Evolutionary conservation across 2,797 vertebrate species (phyloP).

Genomic region (Poeciliopsis gracilis): DNA sequence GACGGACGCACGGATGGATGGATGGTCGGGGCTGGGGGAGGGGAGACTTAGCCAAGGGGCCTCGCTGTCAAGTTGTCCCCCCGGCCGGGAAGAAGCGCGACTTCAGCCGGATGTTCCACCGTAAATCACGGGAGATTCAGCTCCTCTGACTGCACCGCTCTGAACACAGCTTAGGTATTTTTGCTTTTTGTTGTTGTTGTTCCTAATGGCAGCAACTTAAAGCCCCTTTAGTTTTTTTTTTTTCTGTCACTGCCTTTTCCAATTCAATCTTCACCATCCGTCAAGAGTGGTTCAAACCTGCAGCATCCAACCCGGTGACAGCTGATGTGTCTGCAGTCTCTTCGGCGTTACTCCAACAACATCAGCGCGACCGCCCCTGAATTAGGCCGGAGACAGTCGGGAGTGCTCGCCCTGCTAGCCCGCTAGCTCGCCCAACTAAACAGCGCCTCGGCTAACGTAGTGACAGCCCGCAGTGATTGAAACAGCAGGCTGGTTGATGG

Average conservation of each 20-base stretch:
- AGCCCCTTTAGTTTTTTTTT: not conserved
- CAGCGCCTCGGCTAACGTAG: constrained; percentile 52
- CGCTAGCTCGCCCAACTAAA: constrained; percentile 43
- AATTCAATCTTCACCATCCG: constrained; percentile 35
- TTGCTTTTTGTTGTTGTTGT: not conserved
- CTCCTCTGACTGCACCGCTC: not conserved
- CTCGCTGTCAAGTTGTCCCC: constrained; percentile 80
- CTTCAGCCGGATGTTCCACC: constrained; percentile 63
- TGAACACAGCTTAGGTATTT: not conserved
- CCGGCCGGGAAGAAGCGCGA: constrained; percentile 68
- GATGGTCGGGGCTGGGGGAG: constrained; percentile 50
- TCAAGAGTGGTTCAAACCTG: constrained; percentile 37
- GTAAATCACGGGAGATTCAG: constrained; percentile 66
- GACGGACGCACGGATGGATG: constrained; percentile 32
- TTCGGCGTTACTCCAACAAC: constrained; percentile 35
- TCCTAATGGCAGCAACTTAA: constrained; percentile 1
- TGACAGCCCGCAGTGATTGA: constrained; percentile 70
- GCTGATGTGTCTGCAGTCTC: constrained; percentile 21
- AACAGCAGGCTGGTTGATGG: constrained; percentile 59
- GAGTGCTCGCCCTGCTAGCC: constrained; percentile 37
- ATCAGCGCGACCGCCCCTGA: constrained; percentile 37
- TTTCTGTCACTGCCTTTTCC: constrained; percentile 17
- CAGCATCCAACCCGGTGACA: constrained; percentile 54
- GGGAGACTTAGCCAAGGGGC: constrained; percentile 73
- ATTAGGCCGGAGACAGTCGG: constrained; percentile 30